Evolutionary conservation across 2,113 vertebrate species (phyloP).

Genomic region (Haemorhous mexicanus): DNA sequence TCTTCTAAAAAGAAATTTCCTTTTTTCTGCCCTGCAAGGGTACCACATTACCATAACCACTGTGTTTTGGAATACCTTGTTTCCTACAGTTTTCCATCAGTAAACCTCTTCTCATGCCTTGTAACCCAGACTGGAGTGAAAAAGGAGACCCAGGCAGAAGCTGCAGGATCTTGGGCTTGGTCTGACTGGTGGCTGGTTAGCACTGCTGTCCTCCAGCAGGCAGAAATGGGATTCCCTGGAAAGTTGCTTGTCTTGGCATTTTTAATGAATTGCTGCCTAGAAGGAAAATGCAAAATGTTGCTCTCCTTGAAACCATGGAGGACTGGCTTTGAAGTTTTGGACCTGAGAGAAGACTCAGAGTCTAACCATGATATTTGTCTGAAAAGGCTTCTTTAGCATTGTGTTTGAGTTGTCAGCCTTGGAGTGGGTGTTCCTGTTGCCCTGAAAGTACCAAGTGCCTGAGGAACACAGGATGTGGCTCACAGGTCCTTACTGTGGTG

Average conservation of each 20-base stretch:
- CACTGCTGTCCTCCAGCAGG: background rate
- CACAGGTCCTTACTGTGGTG: background rate
- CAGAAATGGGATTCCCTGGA: background rate
- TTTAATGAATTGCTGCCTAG: background rate
- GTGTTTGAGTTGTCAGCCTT: background rate
- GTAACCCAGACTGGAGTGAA: background rate
- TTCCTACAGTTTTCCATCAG: background rate
- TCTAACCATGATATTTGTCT: background rate
- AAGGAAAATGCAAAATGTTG: background rate
- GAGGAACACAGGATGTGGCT: constrained; percentile 12
- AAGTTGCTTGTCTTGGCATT: background rate
- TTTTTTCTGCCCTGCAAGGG: background rate
- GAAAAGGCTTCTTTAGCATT: background rate
- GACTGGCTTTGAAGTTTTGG: background rate
- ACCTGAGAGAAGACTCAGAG: background rate
- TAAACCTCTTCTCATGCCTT: background rate
- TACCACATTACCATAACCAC: background rate
- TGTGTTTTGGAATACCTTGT: background rate
- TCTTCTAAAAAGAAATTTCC: background rate
- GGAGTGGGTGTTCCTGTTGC: background rate
- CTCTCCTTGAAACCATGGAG: background rate
- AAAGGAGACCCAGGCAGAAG: background rate
- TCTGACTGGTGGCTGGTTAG: background rate
- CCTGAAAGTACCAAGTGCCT: background rate
- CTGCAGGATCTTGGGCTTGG: background rate